These are phyloP conservation scores for Empidonax traillii DNA, from an alignment of 2,113 vertebrate species.

Conservation along the genomic window DNA sequence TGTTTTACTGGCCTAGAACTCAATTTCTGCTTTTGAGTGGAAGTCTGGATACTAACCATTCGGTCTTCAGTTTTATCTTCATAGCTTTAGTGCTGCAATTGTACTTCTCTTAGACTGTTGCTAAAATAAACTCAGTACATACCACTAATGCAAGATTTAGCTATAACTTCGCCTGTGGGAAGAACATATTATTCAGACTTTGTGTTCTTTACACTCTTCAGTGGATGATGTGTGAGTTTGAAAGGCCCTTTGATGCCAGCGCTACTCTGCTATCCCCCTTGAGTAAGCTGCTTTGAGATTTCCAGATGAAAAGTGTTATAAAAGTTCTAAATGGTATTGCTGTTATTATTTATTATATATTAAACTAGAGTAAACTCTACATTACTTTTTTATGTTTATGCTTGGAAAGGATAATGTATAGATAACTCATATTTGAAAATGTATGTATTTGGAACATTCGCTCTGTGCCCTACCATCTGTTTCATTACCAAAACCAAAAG, in stretches of 20 bases:
- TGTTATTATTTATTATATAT: conserved; percentile 43
- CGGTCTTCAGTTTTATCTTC: background rate
- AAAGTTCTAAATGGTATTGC: conserved; percentile 24
- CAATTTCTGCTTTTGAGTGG: background rate
- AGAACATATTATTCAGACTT: background rate
- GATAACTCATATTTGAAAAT: conserved; percentile 20
- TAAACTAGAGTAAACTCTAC: conserved; percentile 19
- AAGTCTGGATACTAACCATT: background rate
- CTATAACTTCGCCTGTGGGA: background rate
- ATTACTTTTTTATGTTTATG: conserved; percentile 30
- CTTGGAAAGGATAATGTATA: background rate
- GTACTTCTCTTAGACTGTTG: background rate
- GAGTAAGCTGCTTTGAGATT: conserved; percentile 30
- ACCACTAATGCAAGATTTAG: background rate
- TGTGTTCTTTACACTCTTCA: background rate
- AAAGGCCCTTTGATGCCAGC: conserved; percentile 17
- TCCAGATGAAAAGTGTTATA: conserved; percentile 24
- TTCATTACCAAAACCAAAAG: conserved; percentile 6
- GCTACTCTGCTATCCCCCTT: background rate
- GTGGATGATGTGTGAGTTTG: background rate
- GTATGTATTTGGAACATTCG: background rate
- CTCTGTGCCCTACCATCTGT: background rate
- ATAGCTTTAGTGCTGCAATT: background rate
- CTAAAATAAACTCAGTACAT: background rate
- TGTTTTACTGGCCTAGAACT: background rate